Conservation (phyloP, 1,140 invertebrate species). For the Theocolax elegans region DNA sequence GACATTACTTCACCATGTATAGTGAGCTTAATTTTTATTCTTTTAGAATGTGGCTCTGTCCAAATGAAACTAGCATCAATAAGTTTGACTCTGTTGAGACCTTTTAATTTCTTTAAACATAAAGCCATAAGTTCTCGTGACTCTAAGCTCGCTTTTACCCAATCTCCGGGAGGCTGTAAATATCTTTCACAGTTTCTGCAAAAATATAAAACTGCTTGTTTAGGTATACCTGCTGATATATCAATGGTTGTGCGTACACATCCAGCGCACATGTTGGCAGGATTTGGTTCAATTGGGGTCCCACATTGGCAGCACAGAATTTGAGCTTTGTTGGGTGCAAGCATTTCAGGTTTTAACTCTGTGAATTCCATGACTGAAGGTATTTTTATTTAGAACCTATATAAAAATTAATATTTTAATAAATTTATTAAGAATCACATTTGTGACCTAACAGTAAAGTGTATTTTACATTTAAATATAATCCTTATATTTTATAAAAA, state of each 20-base stretch:
- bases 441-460: no score
- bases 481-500: no score
- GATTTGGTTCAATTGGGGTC: slow-evolving; percentile 88
- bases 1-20: slow-evolving; percentile 94
- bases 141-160: slow-evolving; percentile 90
- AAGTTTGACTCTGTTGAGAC: slow-evolving; percentile 88
- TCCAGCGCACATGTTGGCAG: slow-evolving; percentile 96
- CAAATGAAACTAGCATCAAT: slow-evolving; percentile 97
- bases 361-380: slow-evolving; percentile 25
- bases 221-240: slow-evolving; percentile 96
- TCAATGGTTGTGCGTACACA: slow-evolving; percentile 92
- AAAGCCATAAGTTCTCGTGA: slow-evolving; percentile 92
- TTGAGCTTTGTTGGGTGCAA: slow-evolving; percentile 50
- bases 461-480: no score
- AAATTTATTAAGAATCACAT: no score
- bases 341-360: not conserved
- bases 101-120: slow-evolving; percentile 95
- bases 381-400: no score
- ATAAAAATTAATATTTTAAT: no score
- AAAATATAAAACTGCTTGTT: slow-evolving; percentile 89
- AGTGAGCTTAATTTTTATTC: slow-evolving; percentile 95
- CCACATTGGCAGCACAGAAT: slow-evolving; percentile 84
- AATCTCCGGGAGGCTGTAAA: slow-evolving; percentile 91
- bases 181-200: slow-evolving; percentile 95
- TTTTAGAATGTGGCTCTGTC: slow-evolving; percentile 99